Conservation (phyloP, 2,113 vertebrate species). For the Monopterus albus region DNA sequence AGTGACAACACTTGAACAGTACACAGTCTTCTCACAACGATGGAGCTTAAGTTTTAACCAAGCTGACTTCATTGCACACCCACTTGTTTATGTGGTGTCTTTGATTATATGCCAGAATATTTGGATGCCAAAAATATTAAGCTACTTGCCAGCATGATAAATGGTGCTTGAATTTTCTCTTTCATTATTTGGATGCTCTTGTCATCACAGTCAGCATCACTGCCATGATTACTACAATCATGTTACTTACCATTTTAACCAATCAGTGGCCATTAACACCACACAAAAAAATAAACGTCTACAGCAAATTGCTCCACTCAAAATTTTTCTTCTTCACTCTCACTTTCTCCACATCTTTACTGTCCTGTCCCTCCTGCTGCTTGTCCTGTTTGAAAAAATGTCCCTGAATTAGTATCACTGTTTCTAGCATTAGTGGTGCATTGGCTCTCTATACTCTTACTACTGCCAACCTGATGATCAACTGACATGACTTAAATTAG, state of each 20-base stretch:
- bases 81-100: too few species aligned
- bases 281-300: not conserved
- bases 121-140: constrained; percentile 20
- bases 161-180: not conserved
- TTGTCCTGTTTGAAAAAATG: not conserved
- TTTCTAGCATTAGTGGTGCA: too few species aligned
- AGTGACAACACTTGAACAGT: too few species aligned
- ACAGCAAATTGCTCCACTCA: not conserved
- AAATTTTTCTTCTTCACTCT: not conserved
- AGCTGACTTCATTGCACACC: too few species aligned
- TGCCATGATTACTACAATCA: constrained; percentile 16
- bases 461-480: not conserved
- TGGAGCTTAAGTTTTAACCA: too few species aligned
- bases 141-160: not conserved
- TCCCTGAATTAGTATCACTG: not conserved
- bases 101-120: constrained; percentile 1
- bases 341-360: not conserved
- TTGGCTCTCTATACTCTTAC: not conserved
- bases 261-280: constrained; percentile 16
- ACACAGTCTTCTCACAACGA: too few species aligned
- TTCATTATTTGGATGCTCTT: constrained; percentile 12
- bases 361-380: not conserved
- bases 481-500: not conserved
- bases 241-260: not conserved
- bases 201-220: constrained; percentile 32